A percentile compares a stretch with the other conserved stretches of the same genome.
Conservation (phyloP, 2,113 vertebrate species). For the Zosterops pallidus region DNA sequence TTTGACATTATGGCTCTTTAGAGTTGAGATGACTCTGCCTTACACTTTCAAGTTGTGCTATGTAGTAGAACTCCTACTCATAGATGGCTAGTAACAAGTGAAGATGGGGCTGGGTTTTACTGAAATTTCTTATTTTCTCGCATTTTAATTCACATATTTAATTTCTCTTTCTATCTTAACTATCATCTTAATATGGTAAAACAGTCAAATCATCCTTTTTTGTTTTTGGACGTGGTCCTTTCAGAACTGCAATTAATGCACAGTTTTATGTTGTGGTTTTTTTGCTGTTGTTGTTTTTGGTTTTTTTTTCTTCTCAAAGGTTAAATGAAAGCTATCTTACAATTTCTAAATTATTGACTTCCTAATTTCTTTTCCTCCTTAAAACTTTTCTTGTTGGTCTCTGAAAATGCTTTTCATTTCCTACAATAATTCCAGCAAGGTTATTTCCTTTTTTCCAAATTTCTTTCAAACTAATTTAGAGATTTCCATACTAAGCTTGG, state of each 20-base stretch:
- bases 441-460: not conserved
- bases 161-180: not conserved
- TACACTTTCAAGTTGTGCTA: not conserved
- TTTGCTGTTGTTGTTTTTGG: not conserved
- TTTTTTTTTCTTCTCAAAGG: not conserved
- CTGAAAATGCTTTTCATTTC: not conserved
- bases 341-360: not conserved
- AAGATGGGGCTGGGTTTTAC: not conserved
- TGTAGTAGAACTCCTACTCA: not conserved
- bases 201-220: not conserved
- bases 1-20: not conserved
- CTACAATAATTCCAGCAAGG: not conserved
- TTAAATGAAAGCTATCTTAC: not conserved
- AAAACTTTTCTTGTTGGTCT: not conserved
- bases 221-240: not conserved
- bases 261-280: not conserved
- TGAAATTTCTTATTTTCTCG: not conserved
- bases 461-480: not conserved
- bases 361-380: not conserved
- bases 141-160: not conserved
- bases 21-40: not conserved
- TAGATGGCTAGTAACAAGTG: not conserved
- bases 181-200: not conserved
- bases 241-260: not conserved
- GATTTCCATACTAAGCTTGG: not conserved